Conservation (phyloP, 2,888 invertebrate species). For the Andrena chrysosceles region DNA sequence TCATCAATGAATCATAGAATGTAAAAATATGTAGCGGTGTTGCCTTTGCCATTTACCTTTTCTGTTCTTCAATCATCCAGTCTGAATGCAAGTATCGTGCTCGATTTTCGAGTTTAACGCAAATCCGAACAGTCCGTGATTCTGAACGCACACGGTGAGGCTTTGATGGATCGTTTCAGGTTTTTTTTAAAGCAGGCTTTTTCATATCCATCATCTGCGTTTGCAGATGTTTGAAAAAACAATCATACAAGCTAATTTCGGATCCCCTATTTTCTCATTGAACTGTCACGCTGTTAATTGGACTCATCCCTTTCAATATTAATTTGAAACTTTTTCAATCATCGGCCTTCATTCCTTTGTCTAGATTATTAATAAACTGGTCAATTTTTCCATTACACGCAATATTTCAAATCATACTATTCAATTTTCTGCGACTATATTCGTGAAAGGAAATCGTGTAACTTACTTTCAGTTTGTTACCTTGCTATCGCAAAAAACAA, state of each 20-base stretch:
- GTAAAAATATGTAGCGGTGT: too few relatives aligned
- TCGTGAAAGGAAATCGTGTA: too few relatives aligned
- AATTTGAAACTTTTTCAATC: background rate
- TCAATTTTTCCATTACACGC: too few relatives aligned
- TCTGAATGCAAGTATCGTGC: background rate
- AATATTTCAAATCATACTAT: too few relatives aligned
- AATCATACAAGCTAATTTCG: slow-evolving; percentile 11
- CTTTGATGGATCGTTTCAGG: slow-evolving; percentile 38
- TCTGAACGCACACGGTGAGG: background rate
- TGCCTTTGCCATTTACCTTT: background rate
- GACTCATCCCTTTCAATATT: background rate
- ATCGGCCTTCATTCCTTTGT: background rate
- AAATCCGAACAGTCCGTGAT: background rate
- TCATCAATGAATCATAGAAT: background rate
- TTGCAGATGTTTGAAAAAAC: slow-evolving; percentile 1
- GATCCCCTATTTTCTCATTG: background rate
- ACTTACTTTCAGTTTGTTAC: too few relatives aligned
- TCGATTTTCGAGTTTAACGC: slow-evolving; percentile 1
- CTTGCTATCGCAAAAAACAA: too few relatives aligned
- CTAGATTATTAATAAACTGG: too few relatives aligned
- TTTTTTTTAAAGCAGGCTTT: slow-evolving; percentile 21
- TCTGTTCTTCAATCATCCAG: background rate
- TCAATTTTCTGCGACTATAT: too few relatives aligned
- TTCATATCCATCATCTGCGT: slow-evolving; percentile 24
- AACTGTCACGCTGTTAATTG: background rate